Conservation (phyloP, 2,888 invertebrate genomes). For the Acronicta psi region DNA sequence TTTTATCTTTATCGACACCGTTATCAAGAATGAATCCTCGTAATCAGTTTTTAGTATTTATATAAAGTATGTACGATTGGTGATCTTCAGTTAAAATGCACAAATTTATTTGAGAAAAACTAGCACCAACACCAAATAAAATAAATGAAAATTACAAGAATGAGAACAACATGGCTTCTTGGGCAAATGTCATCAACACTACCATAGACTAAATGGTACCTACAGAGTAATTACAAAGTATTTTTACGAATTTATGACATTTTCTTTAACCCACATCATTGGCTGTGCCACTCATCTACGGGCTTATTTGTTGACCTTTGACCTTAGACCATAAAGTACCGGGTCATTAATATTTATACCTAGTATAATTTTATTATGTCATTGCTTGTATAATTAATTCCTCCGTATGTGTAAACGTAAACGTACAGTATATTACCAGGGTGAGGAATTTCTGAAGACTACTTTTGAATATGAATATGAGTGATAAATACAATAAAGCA, state of each 20-base stretch:
- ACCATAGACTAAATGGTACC: slow-evolving; percentile 47
- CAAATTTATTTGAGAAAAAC: background rate
- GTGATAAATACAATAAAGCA: no score
- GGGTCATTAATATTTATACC: background rate
- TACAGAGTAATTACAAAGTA: slow-evolving; percentile 5
- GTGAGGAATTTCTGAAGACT: no score
- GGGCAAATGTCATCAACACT: slow-evolving; percentile 37
- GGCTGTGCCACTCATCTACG: background rate
- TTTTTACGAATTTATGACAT: slow-evolving; percentile 32
- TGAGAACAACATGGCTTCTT: slow-evolving; percentile 48
- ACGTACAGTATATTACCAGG: no score
- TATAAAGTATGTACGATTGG: background rate
- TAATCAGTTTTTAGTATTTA: slow-evolving; percentile 2
- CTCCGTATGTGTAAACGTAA: no score
- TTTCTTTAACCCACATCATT: background rate
- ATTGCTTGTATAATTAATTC: no score
- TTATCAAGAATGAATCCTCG: background rate
- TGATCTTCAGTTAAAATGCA: slow-evolving; percentile 1
- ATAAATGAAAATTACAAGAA: slow-evolving; percentile 12
- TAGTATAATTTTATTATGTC: no score
- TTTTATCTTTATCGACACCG: slow-evolving; percentile 6
- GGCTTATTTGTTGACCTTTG: background rate
- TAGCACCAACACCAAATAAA: background rate
- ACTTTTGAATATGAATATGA: no score
- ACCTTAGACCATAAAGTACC: background rate